A percentile compares a stretch with the other conserved stretches of the same genome.
phyloP scores from a whole-genome alignment of 2,888 invertebrate genomes.

The Drosophila monieri region DNA sequence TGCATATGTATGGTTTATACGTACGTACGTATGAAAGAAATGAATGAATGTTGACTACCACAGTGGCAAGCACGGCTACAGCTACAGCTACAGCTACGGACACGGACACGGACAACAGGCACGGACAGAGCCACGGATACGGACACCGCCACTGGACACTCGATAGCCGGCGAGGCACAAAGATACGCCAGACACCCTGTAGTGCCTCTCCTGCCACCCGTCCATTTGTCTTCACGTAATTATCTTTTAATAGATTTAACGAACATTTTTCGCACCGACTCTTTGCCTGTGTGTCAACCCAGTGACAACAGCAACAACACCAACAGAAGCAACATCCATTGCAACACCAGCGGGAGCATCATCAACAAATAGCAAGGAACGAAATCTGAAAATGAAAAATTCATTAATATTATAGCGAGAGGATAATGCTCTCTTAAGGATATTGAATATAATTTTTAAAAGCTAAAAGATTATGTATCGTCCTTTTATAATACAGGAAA shows the following conservation, averaged over 20 bases:
- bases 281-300: conserved; percentile 60
- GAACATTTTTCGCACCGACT: conserved; percentile 76
- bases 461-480: not conserved
- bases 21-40: conserved; percentile 16
- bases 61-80: conserved; percentile 30
- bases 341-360: conserved; percentile 18
- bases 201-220: conserved; percentile 23
- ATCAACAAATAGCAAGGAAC: conserved; percentile 40
- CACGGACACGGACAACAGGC: conserved; percentile 9
- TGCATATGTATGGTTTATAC: conserved; percentile 42
- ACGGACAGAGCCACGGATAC: conserved; percentile 26
- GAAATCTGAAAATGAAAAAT: conserved; percentile 8
- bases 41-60: conserved; percentile 40
- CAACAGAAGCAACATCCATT: not conserved
- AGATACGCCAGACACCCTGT: conserved; percentile 11
- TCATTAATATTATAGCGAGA: not conserved
- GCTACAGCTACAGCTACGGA: conserved; percentile 15
- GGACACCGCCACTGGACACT: conserved; percentile 21
- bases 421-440: not conserved
- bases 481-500: too few species aligned
- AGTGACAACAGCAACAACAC: conserved; percentile 39
- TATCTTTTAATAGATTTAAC: conserved; percentile 80
- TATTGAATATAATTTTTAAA: not conserved
- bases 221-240: conserved; percentile 79
- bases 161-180: conserved; percentile 19